Base-by-base conservation (phyloP, 2,888 invertebrate genomes). In the Metacarcinus magister region DNA sequence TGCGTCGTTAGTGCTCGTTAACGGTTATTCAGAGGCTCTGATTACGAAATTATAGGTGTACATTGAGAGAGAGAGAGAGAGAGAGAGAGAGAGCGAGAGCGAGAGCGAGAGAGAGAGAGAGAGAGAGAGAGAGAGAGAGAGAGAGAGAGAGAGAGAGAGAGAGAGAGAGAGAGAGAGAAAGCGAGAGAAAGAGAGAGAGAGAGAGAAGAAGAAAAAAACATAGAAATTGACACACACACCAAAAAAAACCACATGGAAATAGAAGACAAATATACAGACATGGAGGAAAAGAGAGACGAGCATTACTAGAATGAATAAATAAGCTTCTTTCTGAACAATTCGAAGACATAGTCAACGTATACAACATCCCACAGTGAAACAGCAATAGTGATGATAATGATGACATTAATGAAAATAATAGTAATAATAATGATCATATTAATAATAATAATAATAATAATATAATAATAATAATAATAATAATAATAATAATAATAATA, bases 31-130 rank as follows among this genome's bases (percentile, higher is more conserved):
- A 82, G 82, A 28, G 32, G 7, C 4, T 67, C 32, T 82, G 82
- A 82, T 32, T 82, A 82, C 32, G 32, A 82, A 82, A 82, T 82
- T 82, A 82, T 32, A 82, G 28, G 82, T 32, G 10, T 67, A 67
- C 67, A 67, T 10, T 32, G 32, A 32, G 32, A 28, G 82, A 82
- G 82, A 82, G 82, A 82, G 82, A 82, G 82, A 82, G 82, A 82
- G 82, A 82, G 82, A 82, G 82, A 82, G 82, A 82, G 82, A 82
- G 82, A 82, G 82, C 28, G 82, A 82, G 82, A 82, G 82, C 28
- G 82, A 82, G 82, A 82, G 82, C 28, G 82, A 32, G 32, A 82
- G 82, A 32, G 82, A 32, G 75, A n/a, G n/a, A 75, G n/a, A 28
- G 75, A 75, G 28, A 75, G 28, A 75, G 28, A 75, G 60, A 75